Evolutionary conservation across 2,888 invertebrate genomes (phyloP), one percentile per base, ranked within the genome.

Genomic region (Argyresthia albistria): DNA sequence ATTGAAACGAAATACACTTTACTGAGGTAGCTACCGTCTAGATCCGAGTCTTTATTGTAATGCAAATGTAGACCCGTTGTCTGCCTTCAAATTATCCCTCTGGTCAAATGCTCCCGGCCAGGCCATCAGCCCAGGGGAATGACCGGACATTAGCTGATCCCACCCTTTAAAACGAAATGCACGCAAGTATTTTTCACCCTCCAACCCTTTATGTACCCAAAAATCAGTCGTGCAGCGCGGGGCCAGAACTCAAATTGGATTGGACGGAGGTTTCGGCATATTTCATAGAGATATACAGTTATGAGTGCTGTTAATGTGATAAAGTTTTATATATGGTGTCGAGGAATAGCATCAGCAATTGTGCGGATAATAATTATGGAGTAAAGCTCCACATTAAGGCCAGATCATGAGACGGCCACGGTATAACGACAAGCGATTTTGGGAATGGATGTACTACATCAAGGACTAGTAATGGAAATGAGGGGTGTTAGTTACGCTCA

Each of bases 21-120:
- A 6, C 25, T 25, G 25, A 25, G 25, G 25, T 25, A 25, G 56
- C 59, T 58, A 14, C 52, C 62, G 61, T 63, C 66, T 70, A 75
- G 78, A 79, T 80, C 76, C 78, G 70, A 73, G 61, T 72, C 70
- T 75, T 46, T 80, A 82, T 87, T 87, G 80, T 86, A 66, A 87
- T 87, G 87, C 83, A 86, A 86, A 86, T 86, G 76, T 36, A 15
- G 1, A 14, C 10, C 67, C 81, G 82, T 76, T 81, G 87, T 86
- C 87, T 87, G 87, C 84, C 75, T 87, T 73, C 76, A 80, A 87
- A 87, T 84, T 81, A 79, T 78, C 82, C 81, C 76, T 79, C 77
- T 80, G 84, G 86, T 82, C 87, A 84, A 81, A 77, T 76, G 77
- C 76, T 68, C 25, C 25, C 25, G 25, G 2, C 25, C 25, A 25